phyloP scores from a whole-genome alignment of 2,113 vertebrate species.

The Aphelocoma coerulescens region DNA sequence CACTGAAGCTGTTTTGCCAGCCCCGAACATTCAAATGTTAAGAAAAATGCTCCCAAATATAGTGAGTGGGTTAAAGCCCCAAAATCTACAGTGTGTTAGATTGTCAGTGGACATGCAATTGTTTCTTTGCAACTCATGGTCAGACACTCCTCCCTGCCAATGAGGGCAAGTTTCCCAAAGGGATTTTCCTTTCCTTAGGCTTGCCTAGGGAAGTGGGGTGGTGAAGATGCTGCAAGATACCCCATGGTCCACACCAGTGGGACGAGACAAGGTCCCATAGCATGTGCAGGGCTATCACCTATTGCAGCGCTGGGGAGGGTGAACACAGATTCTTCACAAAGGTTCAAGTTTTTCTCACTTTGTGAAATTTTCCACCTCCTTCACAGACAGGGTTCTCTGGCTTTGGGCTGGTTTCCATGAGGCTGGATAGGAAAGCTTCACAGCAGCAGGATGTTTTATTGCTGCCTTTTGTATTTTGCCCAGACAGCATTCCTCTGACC shows the following conservation, averaged over 20 bases:
- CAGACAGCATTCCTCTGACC: slow-evolving; percentile 24
- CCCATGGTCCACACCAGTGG: background rate
- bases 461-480: slow-evolving; percentile 27
- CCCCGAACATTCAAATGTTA: background rate
- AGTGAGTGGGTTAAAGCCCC: background rate
- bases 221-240: background rate
- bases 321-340: background rate
- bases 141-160: background rate
- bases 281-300: background rate
- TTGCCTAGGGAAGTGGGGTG: background rate
- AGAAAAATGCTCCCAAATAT: background rate
- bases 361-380: slow-evolving; percentile 6
- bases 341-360: background rate
- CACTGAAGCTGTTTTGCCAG: background rate
- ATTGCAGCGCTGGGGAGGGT: fast-evolving
- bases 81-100: background rate
- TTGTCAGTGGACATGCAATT: background rate
- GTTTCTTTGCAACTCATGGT: background rate
- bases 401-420: slow-evolving; percentile 10
- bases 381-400: background rate
- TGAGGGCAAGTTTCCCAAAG: background rate
- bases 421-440: background rate
- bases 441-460: slow-evolving; percentile 21
- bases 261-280: fast-evolving
- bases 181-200: background rate